Evolutionary conservation across 2,113 vertebrate species (phyloP).

Genomic region (Synchiropus splendidus): DNA sequence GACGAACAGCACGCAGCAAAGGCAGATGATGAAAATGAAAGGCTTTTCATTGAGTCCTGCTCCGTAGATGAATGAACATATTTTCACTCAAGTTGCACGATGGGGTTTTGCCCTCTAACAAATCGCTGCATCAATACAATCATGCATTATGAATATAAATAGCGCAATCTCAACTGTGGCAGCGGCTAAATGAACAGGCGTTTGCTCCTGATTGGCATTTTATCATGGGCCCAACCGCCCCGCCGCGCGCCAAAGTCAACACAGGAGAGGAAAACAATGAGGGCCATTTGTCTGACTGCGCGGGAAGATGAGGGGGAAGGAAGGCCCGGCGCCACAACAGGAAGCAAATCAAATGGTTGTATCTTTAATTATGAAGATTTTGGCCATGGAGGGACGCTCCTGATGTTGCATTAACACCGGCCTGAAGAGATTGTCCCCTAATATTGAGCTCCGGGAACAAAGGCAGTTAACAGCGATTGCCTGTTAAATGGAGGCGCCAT

Average conservation of each 20-base stretch:
- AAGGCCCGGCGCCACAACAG: constrained; percentile 38
- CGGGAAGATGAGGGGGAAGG: too few relatives aligned
- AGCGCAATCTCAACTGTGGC: constrained; percentile 46
- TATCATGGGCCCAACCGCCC: constrained; percentile 40
- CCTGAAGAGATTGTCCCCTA: constrained; percentile 63
- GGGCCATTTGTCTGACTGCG: constrained; percentile 2
- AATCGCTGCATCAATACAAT: constrained; percentile 57
- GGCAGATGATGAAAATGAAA: constrained; percentile 56
- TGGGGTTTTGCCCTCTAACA: constrained; percentile 59
- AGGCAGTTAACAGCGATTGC: constrained; percentile 73
- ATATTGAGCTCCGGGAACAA: constrained; percentile 63
- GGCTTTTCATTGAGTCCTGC: constrained; percentile 43
- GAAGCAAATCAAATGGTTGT: constrained; percentile 54
- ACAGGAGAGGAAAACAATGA: constrained; percentile 29
- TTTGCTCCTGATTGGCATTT: constrained; percentile 55
- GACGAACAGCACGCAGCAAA: constrained; percentile 35
- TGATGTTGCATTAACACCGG: constrained; percentile 62
- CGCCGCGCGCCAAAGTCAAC: constrained; percentile 41
- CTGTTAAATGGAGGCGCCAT: constrained; percentile 74
- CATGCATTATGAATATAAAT: constrained; percentile 59
- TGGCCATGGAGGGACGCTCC: constrained; percentile 52
- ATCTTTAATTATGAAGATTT: constrained; percentile 67
- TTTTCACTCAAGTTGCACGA: constrained; percentile 55
- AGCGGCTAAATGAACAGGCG: constrained; percentile 54
- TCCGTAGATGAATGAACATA: constrained; percentile 59